Evolutionary conservation across 2,113 vertebrate genomes (phyloP), one percentile per base, ranked within the genome.

Genomic region (Riparia riparia): DNA sequence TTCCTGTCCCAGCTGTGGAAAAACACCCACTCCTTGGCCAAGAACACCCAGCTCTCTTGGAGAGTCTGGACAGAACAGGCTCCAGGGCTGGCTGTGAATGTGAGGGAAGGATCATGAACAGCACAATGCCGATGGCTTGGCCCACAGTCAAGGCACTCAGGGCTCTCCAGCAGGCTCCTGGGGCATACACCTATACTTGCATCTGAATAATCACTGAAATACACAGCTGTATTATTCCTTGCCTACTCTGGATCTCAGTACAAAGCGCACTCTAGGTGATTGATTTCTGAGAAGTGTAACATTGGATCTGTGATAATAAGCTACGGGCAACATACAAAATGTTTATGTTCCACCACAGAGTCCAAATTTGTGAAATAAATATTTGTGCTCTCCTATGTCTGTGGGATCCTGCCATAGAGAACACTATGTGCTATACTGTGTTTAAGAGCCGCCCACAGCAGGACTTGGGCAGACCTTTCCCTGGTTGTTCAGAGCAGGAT

Each of bases 361-460:
- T 81, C 94, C 95, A 97, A 92, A 94, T 94, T 58, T 82, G 71
- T 91, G 94, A 96, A 96, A 93, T 95, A 97, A 97, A 95, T 95
- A 97, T 97, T 97, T 97, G 82, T 28, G 79, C 42, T 86, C 85
- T 95, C 87, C 0, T 94, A 95, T 81, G 93, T 89, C 91, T 87
- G 93, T 71, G 94, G 94, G 91, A 96, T 93, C 83, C 64, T 79
- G 90, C 80, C 53, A 10, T 68, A 63, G 69, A 83, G 97, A 97
- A 97, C 96, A 74, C 13, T 73, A 85, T 96, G 96, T 97, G 66
- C 96, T 95, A 70, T 58, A 91, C 82, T 20, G 34, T 68, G 82
- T 94, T 89, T 92, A 74, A 87, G 81, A 89, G 74, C 34, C 0
- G 1, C 61, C 80, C 81, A 26, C 82, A 84, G 68, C 76, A 90